Evolutionary conservation across 92 coral and sea anemone genomes (phyloP).

Genomic region (Metridium senile): DNA sequence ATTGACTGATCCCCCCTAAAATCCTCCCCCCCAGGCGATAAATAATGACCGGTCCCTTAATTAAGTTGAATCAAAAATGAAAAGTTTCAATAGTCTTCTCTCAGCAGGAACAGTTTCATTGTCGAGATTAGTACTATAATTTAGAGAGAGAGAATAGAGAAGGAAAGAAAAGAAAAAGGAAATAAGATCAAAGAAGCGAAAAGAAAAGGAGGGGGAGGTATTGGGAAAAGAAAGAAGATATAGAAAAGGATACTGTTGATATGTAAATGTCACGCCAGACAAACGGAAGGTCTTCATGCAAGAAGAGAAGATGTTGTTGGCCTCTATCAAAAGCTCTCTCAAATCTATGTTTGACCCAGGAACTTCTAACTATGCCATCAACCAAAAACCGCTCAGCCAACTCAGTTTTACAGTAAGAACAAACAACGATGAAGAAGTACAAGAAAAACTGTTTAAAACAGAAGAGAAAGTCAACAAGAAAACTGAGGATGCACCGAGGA

Average conservation of each 20-base stretch:
- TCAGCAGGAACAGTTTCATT: too few relatives aligned
- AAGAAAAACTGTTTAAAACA: not conserved
- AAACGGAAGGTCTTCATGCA: conserved; percentile 93
- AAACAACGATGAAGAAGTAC: not conserved
- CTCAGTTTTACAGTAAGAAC: not conserved
- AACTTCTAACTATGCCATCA: conserved; percentile 63
- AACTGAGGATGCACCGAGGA: not conserved
- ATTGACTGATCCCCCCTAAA: too few relatives aligned
- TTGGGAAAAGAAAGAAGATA: too few relatives aligned
- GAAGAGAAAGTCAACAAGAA: not conserved
- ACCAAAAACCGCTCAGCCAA: conserved; percentile 66
- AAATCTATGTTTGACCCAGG: conserved; percentile 84
- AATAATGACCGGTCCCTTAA: too few relatives aligned
- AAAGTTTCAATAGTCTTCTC: too few relatives aligned
- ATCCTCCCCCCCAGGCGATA: too few relatives aligned
- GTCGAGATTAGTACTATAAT: too few relatives aligned
- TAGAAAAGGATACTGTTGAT: conserved; percentile 96
- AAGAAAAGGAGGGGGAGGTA: too few relatives aligned
- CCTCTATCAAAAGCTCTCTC: conserved; percentile 75
- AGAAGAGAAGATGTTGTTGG: conserved; percentile 83
- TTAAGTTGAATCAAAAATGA: too few relatives aligned
- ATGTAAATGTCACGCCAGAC: conserved; percentile 98
- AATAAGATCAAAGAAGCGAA: too few relatives aligned
- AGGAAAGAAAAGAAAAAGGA: too few relatives aligned
- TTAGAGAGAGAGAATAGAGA: too few relatives aligned